phyloP scores from a whole-genome alignment of 2,888 invertebrate species.

The Epirrhoe alternata region DNA sequence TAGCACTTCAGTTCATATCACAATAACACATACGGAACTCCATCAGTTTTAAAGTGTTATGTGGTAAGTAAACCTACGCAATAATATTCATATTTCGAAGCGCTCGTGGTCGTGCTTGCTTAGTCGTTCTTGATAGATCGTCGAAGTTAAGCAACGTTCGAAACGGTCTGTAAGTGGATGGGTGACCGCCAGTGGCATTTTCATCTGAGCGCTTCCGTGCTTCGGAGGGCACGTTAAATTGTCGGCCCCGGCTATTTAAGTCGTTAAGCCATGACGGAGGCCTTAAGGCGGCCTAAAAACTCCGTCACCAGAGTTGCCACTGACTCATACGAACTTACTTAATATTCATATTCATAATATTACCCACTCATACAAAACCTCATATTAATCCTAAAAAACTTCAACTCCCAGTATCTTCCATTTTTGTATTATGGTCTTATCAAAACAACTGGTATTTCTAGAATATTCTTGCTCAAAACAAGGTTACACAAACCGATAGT shows the following conservation, averaged over 20 bases:
- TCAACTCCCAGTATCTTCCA: neutral
- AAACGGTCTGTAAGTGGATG: no score
- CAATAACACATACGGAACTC: neutral
- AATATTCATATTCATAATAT: neutral
- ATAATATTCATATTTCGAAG: neutral
- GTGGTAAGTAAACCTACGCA: neutral
- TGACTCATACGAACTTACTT: no score
- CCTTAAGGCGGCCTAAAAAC: no score
- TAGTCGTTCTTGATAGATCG: no score
- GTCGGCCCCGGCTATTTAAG: no score
- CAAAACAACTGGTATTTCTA: constrained; percentile 16
- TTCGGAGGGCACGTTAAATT: no score
- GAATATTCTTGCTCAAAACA: constrained; percentile 15
- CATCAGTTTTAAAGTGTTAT: neutral
- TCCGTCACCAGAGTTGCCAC: no score
- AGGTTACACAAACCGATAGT: constrained; percentile 33
- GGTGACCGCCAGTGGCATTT: no score
- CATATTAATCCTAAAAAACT: neutral
- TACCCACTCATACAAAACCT: neutral
- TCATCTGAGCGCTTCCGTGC: no score
- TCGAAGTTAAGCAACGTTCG: no score
- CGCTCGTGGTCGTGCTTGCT: no score
- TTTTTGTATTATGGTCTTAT: neutral
- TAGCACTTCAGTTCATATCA: neutral
- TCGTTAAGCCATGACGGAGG: no score